A percentile compares a stretch with the other conserved stretches of the same genome.
Conservation (phyloP, 2,888 invertebrate genomes). For the Napeogenes inachia region DNA sequence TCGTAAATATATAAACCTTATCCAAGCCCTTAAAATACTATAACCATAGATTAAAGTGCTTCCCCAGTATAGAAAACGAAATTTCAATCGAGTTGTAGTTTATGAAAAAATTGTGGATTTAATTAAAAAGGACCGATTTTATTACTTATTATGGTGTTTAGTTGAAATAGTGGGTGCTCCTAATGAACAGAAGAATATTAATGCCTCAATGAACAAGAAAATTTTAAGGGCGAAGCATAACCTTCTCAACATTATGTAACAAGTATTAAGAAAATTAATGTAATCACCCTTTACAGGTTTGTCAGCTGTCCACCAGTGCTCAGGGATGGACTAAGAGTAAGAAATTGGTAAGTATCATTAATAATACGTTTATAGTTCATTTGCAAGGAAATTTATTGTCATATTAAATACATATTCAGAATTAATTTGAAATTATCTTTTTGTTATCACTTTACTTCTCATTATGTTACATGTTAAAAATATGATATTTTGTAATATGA, state of each 20-base stretch:
- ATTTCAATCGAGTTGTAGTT: conserved; percentile 16
- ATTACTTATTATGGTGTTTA: conserved; percentile 34
- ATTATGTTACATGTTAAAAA: too few relatives aligned
- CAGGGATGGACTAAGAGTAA: conserved; percentile 87
- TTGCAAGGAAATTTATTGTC: not conserved
- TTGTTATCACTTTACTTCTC: too few relatives aligned
- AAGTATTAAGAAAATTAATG: conserved; percentile 63
- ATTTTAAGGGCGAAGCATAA: conserved; percentile 59
- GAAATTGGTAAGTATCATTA: conserved; percentile 82
- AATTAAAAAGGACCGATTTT: conserved; percentile 39
- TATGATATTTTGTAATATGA: too few relatives aligned
- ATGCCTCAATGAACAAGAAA: conserved; percentile 27
- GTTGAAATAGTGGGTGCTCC: conserved; percentile 36
- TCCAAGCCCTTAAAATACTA: conserved; percentile 28
- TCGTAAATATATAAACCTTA: conserved; percentile 45
- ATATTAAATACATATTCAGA: too few relatives aligned
- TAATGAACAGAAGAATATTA: conserved; percentile 9
- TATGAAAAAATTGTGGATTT: conserved; percentile 52
- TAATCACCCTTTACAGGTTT: conserved; percentile 79
- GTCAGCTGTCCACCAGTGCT: conserved; percentile 84
- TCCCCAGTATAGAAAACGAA: conserved; percentile 18
- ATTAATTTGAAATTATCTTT: too few relatives aligned
- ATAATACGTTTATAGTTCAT: conserved; percentile 8
- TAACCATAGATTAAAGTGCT: conserved; percentile 13
- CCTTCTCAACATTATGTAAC: conserved; percentile 75